phyloP scores from a whole-genome alignment of 2,888 invertebrate genomes.

The Drosophila kambysellisi region DNA sequence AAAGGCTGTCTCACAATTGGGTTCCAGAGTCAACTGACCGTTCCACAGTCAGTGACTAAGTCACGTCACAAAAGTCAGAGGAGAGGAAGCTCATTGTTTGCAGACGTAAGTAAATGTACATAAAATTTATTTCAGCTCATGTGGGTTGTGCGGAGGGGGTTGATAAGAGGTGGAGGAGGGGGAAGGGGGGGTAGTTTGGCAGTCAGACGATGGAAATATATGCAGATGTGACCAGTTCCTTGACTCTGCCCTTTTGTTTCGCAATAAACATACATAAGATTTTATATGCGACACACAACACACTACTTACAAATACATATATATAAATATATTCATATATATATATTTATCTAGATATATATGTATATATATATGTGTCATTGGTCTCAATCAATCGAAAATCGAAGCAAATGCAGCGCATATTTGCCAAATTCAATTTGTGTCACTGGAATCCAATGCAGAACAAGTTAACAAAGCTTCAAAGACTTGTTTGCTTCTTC shows the following conservation, averaged over 20 bases:
- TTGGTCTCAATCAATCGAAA: conserved; percentile 63
- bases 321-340: neutral
- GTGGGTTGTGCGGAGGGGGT: conserved; percentile 20
- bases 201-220: conserved; percentile 61
- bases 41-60: conserved; percentile 52
- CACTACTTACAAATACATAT: conserved; percentile 32
- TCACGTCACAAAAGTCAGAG: conserved; percentile 66
- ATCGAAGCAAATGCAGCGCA: conserved; percentile 62
- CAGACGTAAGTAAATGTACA: conserved; percentile 79
- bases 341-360: neutral
- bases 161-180: neutral
- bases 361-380: neutral
- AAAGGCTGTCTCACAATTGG: conserved; percentile 41
- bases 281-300: conserved; percentile 56
- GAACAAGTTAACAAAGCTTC: conserved; percentile 25
- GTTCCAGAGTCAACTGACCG: conserved; percentile 43
- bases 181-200: neutral
- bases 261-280: conserved; percentile 71
- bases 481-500: conserved; percentile 27
- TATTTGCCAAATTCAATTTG: conserved; percentile 65
- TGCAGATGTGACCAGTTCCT: conserved; percentile 74
- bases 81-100: conserved; percentile 70
- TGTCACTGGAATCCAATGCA: conserved; percentile 22
- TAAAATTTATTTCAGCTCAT: conserved; percentile 73
- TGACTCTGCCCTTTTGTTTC: conserved; percentile 69